Percentiles rank a stretch among this genome's conserved stretches.
Evolutionary conservation across 2,888 invertebrate species (phyloP).

Genomic region (Marronus borbonicus): DNA sequence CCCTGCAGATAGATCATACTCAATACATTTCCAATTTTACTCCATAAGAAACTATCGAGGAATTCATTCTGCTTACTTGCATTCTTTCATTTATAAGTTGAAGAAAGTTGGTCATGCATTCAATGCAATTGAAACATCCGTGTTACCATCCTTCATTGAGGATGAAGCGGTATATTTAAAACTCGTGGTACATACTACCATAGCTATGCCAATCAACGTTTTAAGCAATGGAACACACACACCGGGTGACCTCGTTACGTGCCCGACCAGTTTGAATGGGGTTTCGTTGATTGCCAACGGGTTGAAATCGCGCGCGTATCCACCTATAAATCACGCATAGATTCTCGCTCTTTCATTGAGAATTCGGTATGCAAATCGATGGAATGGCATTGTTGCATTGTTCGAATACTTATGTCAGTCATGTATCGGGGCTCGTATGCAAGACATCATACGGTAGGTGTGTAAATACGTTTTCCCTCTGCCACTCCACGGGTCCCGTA

Average conservation of each 20-base stretch:
- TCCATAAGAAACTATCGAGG: neutral
- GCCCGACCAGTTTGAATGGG: slow-evolving; percentile 52
- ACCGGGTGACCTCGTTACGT: slow-evolving; percentile 54
- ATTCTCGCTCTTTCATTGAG: slow-evolving; percentile 42
- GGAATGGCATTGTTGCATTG: slow-evolving; percentile 41
- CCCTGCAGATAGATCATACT: neutral
- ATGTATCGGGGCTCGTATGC: slow-evolving; percentile 26
- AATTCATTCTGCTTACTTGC: neutral
- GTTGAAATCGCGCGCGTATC: slow-evolving; percentile 40
- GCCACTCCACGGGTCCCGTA: slow-evolving; percentile 1
- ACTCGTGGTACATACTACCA: slow-evolving; percentile 1
- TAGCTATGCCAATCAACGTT: slow-evolving; percentile 29
- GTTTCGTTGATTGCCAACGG: slow-evolving; percentile 50
- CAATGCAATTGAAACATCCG: slow-evolving; percentile 19
- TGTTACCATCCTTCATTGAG: neutral
- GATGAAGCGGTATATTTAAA: neutral
- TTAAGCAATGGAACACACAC: slow-evolving; percentile 40
- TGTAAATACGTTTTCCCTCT: slow-evolving; percentile 31
- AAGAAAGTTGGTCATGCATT: slow-evolving; percentile 8
- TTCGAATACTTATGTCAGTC: slow-evolving; percentile 44
- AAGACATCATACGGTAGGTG: slow-evolving; percentile 30
- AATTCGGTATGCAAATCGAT: slow-evolving; percentile 47
- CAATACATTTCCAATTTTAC: neutral
- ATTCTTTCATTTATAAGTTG: neutral
- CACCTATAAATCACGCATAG: slow-evolving; percentile 45